phyloP scores from a whole-genome alignment of 2,797 vertebrate species.

The Astyanax mexicanus region DNA sequence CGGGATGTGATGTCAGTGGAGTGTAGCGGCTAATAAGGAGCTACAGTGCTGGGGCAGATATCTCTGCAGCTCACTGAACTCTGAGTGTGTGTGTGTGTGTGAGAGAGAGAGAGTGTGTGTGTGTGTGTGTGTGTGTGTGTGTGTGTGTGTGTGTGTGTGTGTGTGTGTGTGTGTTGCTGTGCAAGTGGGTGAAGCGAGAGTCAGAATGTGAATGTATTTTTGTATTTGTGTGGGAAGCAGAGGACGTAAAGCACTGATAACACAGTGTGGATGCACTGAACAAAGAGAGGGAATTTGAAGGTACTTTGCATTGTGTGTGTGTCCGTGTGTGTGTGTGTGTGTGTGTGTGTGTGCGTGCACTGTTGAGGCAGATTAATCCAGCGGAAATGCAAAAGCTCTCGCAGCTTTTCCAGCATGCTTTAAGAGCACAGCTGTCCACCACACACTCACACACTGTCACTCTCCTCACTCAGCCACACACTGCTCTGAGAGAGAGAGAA shows the following conservation, averaged over 20 bases:
- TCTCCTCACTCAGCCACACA: conserved; percentile 63
- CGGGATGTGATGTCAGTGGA: conserved; percentile 73
- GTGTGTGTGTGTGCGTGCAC: conserved; percentile 69
- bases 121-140: conserved; percentile 18
- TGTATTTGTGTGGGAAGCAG: conserved; percentile 51
- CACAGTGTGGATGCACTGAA: conserved; percentile 12
- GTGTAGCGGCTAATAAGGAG: conserved; percentile 62
- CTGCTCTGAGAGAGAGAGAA: neutral
- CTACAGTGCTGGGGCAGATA: conserved; percentile 71
- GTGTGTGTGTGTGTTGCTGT: conserved; percentile 16
- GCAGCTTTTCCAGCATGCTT: conserved; percentile 75
- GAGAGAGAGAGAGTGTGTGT: no score
- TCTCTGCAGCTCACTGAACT: conserved; percentile 63
- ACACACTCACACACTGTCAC: conserved; percentile 78
- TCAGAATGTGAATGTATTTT: conserved; percentile 54
- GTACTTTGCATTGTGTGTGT: conserved; percentile 25
- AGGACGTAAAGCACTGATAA: conserved; percentile 37
- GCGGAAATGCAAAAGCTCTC: conserved; percentile 66
- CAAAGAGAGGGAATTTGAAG: conserved; percentile 39
- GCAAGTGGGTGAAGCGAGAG: conserved; percentile 54
- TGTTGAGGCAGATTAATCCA: conserved; percentile 78
- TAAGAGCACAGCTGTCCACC: conserved; percentile 86
- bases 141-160: conserved; percentile 12
- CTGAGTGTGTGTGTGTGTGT: conserved; percentile 14
- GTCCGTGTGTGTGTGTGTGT: conserved; percentile 62